Conservation (phyloP, 92 coral and sea anemone genomes). For the Palythoa grandis region DNA sequence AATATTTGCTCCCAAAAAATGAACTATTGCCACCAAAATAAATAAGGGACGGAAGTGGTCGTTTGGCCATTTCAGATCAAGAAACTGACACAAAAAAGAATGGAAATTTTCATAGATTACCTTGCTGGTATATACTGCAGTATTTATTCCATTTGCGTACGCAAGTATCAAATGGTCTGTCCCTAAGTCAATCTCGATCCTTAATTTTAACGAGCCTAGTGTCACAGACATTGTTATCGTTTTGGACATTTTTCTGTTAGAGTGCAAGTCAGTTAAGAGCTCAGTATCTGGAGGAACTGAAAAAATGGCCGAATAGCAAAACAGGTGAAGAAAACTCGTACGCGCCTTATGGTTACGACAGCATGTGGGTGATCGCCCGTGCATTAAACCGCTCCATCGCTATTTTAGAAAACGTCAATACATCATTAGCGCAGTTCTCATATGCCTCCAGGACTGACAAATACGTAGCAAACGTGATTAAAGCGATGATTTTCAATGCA, state of each 20-base stretch:
- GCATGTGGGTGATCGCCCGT: conserved; percentile 66
- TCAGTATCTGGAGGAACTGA: conserved; percentile 42
- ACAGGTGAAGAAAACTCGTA: conserved; percentile 46
- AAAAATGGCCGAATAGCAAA: conserved; percentile 23
- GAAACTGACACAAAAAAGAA: too few relatives aligned
- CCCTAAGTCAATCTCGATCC: too few relatives aligned
- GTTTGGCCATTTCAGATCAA: too few relatives aligned
- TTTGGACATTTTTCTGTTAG: conserved; percentile 25
- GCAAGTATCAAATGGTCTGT: too few relatives aligned
- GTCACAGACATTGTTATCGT: too few relatives aligned
- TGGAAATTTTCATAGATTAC: too few relatives aligned
- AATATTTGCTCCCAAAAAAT: too few relatives aligned
- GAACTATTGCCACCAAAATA: too few relatives aligned
- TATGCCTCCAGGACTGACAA: conserved; percentile 51
- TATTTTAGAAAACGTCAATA: conserved; percentile 46
- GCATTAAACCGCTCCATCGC: conserved; percentile 66
- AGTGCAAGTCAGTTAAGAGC: conserved; percentile 44
- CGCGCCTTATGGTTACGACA: conserved; percentile 78
- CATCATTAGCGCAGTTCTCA: conserved; percentile 61
- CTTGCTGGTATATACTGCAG: too few relatives aligned
- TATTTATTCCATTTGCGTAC: too few relatives aligned
- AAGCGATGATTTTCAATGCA: conserved; percentile 41
- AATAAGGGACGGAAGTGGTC: too few relatives aligned
- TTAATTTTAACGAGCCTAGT: too few relatives aligned
- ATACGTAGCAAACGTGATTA: conserved; percentile 21